Evolutionary conservation across 1,140 invertebrate species (phyloP).

Genomic region (Dolichoris vasculosae): DNA sequence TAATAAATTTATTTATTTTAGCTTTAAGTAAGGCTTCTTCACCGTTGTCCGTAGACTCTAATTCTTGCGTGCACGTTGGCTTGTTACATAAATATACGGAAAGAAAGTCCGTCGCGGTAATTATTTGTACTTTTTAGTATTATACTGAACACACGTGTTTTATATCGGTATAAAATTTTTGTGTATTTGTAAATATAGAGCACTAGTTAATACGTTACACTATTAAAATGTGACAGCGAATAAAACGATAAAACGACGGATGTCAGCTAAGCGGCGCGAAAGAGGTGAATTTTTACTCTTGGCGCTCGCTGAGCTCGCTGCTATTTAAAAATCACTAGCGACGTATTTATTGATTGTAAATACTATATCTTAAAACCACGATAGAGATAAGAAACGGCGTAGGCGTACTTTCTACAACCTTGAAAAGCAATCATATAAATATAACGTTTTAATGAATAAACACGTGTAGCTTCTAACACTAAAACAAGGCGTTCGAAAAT

Average conservation of each 20-base stretch:
- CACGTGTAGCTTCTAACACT: conserved; percentile 31
- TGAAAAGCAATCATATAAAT: conserved; percentile 25
- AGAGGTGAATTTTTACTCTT: neutral
- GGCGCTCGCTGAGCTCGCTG: neutral
- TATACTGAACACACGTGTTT: conserved; percentile 9
- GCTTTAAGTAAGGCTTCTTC: conserved; percentile 36
- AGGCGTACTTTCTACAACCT: conserved; percentile 10
- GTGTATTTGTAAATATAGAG: conserved; percentile 40
- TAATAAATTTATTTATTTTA: conserved; percentile 49
- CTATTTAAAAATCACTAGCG: conserved; percentile 36
- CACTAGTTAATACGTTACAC: conserved; percentile 35
- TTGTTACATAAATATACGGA: conserved; percentile 18
- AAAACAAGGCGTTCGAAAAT: conserved; percentile 20
- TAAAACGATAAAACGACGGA: neutral
- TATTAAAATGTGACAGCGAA: conserved; percentile 20
- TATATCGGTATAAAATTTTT: conserved; percentile 29
- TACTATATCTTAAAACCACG: neutral
- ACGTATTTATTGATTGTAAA: conserved; percentile 45
- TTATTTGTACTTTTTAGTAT: conserved; percentile 39
- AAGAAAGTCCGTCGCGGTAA: neutral
- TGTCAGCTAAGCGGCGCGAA: neutral
- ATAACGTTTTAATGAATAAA: conserved; percentile 43
- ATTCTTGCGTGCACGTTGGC: conserved; percentile 20
- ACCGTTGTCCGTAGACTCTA: neutral
- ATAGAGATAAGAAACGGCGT: conserved; percentile 20